Evolutionary conservation across 2,797 vertebrate genomes (phyloP), one percentile per base, ranked within the genome.

Genomic region (Discoglossus pictus): DNA sequence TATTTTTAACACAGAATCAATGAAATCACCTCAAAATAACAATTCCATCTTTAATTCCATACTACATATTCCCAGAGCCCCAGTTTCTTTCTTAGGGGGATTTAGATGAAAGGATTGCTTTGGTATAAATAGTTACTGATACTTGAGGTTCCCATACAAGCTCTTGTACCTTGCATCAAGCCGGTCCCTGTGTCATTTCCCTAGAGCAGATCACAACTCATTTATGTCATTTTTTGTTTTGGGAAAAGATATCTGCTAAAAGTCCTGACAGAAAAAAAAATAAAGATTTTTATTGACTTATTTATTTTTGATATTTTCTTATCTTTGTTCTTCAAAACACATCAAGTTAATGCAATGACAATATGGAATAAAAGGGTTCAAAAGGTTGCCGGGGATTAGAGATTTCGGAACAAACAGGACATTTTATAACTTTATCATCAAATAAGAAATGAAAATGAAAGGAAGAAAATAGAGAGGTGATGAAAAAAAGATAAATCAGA

Each of bases 71-170:
- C 13, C 23, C 54, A 24, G 3, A 25, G 2, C 15, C 48, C 27
- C 24, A 2, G 3, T 42, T 43, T 31, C 8, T 13, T 27, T 31
- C 1, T 64, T 24, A 23, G 20, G n/a, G 7, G 2, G 12, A n/a
- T n/a, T 2, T 15, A 52, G 6, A 63, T 52, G 21, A 52, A 52
- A 42, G 36, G 36, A 25, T 62, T 48, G 20, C 10, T 35, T 31
- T 31, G 25, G 9, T 27, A 16, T 6, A n/a, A 51, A 51, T 31
- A 8, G 21, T 18, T 31, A 23, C n/a, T 84, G n/a, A n/a, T n/a
- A n/a, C 75, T 76, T 61, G 68, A 83, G 74, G 73, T 81, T 60
- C 51, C 73, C 73, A 78, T 83, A 82, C 65, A 80, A 76, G 48
- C 21, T 52, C 11, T 54, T 58, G 36, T 52, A 48, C 18, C 7